Base-by-base conservation (phyloP, 30 jellyfish, hydroid and myxozoan species). In the Aurelia sp. region DNA sequence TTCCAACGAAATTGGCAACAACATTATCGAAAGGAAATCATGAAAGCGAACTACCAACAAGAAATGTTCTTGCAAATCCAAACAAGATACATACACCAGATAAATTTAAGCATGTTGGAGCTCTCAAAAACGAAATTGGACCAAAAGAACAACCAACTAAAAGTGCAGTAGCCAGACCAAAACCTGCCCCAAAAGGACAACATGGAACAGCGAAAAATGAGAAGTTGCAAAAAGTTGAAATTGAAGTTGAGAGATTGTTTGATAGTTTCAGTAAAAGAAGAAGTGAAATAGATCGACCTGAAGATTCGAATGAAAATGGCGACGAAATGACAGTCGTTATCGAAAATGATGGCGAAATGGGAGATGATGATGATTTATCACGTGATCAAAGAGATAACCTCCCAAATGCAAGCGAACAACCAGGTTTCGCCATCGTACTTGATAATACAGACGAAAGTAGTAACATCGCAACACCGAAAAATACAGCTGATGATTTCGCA, bases 331-430 rank as follows among this genome's bases (percentile, higher is more conserved):
- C 96, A 1, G 88, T 87, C 13, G 84, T 87, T 22, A 77, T 87
- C n/a, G 90, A 87, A 55, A 76, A 76, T 77, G 96, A 87, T 67
- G 96, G 73, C 22, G 88, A 63, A 24, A 90, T 68, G 58, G 85
- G 60, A 20, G 86, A 76, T 40, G 83, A 64, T 8, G 70, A 60
- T 13, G 47, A 16, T 17, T 21, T 8, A 10, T 21, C 24, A 18
- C 51, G 51, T 17, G 85, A 73, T 13, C n/a, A 47, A 30, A 21
- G 71, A 11, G 89, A 61, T 58, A 74, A 72, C 22, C 38, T 68
- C 27, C 74, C 82, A 83, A 63, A n/a, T 11, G 58, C 63, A 19
- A 31, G 50, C 30, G 92, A 57, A 10, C 47, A 73, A 63, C 35
- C 92, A 11, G 92, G 92, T 17, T 83, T 68, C 47, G 48, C 86